Percentiles rank a stretch among this genome's conserved stretches.
phyloP scores from a whole-genome alignment of 2,797 vertebrate genomes.

The Acanthurus tractus region DNA sequence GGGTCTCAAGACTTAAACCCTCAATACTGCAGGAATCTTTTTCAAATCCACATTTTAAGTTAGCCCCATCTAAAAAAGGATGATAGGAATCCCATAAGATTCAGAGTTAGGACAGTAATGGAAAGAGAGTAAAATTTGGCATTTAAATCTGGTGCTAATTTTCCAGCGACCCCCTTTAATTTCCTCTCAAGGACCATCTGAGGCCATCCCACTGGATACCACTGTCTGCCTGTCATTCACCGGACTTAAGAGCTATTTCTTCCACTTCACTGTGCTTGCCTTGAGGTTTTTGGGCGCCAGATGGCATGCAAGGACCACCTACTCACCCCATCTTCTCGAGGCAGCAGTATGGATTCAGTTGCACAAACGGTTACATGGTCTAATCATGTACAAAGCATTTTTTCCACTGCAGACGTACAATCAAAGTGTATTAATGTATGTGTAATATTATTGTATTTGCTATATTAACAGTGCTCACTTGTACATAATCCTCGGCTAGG shows the following conservation, averaged over 20 bases:
- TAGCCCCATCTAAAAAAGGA: slow-evolving; percentile 2
- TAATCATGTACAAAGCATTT: background rate
- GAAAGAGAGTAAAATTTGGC: background rate
- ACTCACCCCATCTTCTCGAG: background rate
- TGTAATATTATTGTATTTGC: background rate
- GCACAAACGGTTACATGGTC: background rate
- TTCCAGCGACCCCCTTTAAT: background rate
- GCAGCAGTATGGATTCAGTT: slow-evolving; percentile 2
- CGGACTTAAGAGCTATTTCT: slow-evolving; percentile 14
- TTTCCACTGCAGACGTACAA: slow-evolving; percentile 14
- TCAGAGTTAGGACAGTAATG: background rate
- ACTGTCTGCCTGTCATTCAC: background rate
- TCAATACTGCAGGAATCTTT: slow-evolving; percentile 2
- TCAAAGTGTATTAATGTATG: slow-evolving; percentile 31
- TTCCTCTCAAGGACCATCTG: background rate
- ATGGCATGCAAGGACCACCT: background rate
- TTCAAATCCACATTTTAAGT: background rate
- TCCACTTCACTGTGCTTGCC: background rate
- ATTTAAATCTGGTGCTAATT: slow-evolving; percentile 7
- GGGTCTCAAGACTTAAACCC: background rate
- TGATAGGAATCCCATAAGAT: background rate
- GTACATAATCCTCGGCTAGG: slow-evolving; percentile 12
- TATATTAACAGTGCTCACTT: background rate
- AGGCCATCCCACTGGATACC: slow-evolving; percentile 7
- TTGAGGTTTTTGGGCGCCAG: slow-evolving; percentile 23